Percentiles rank a stretch among this genome's conserved stretches.
phyloP scores from a whole-genome alignment of 1,140 invertebrate genomes.

The Ceratosolen solmsi region DNA sequence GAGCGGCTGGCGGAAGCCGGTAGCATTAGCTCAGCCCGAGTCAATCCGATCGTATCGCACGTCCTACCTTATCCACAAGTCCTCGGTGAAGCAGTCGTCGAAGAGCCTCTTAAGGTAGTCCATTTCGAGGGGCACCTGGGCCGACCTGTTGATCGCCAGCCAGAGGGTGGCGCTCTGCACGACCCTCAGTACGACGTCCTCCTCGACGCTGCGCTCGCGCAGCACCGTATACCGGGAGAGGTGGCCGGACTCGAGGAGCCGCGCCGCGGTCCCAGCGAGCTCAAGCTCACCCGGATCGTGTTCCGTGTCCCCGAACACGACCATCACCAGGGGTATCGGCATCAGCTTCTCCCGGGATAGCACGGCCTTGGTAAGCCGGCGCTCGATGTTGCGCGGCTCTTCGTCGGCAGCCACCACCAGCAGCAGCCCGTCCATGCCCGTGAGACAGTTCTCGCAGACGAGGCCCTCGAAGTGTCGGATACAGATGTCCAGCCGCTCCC shows the following conservation, averaged over 20 bases:
- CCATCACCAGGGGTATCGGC: constrained; percentile 65
- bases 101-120: constrained; percentile 76
- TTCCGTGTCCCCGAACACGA: constrained; percentile 57
- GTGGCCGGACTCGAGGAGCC: constrained; percentile 64
- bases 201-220: constrained; percentile 67
- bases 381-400: constrained; percentile 52
- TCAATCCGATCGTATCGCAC: too few relatives aligned
- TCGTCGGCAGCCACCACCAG: constrained; percentile 62
- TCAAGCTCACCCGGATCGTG: constrained; percentile 43
- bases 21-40: constrained; percentile 66
- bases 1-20: constrained; percentile 43
- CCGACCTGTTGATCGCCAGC: constrained; percentile 75
- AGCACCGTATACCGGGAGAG: constrained; percentile 65
- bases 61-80: constrained; percentile 78
- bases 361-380: constrained; percentile 64
- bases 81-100: constrained; percentile 76
- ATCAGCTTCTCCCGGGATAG: constrained; percentile 63
- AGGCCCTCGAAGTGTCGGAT: constrained; percentile 65
- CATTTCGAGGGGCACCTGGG: constrained; percentile 75
- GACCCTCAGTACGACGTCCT: constrained; percentile 69
- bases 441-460: constrained; percentile 56
- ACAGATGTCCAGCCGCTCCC: constrained; percentile 64
- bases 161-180: constrained; percentile 76
- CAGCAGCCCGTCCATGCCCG: constrained; percentile 64
- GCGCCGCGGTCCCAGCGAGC: constrained; percentile 53